phyloP scores from a whole-genome alignment of 53 echinoderm and acorn worm genomes.

The Mesocentrotus franciscanus region DNA sequence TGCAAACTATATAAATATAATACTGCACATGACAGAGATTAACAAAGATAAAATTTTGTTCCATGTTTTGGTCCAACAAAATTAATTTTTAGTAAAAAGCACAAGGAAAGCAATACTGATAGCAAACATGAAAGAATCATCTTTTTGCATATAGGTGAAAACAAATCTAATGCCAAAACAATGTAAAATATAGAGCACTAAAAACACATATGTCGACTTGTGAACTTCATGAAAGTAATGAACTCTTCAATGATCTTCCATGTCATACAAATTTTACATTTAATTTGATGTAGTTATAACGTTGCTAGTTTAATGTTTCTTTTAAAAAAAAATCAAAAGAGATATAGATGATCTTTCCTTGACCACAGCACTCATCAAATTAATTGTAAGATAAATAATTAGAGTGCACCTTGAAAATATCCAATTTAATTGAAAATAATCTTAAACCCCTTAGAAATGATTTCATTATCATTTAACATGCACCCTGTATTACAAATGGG shows the following conservation, averaged over 20 bases:
- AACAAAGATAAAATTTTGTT: neutral
- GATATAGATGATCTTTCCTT: neutral
- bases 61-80: neutral
- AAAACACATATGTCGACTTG: neutral
- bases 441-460: neutral
- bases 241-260: neutral
- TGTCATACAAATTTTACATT: neutral
- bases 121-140: conserved; percentile 24
- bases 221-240: neutral
- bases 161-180: neutral
- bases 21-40: neutral
- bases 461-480: neutral
- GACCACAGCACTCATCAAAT: neutral
- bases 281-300: too few species aligned
- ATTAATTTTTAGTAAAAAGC: neutral
- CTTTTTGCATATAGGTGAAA: neutral
- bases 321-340: neutral
- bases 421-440: neutral
- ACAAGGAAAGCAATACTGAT: conserved; percentile 35
- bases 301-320: neutral
- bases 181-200: neutral
- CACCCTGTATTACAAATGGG: too few species aligned
- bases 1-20: conserved; percentile 9
- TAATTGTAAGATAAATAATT: neutral
- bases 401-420: neutral